Base-by-base conservation (phyloP, 1,140 invertebrate genomes). In the Drosophila tsacasi region DNA sequence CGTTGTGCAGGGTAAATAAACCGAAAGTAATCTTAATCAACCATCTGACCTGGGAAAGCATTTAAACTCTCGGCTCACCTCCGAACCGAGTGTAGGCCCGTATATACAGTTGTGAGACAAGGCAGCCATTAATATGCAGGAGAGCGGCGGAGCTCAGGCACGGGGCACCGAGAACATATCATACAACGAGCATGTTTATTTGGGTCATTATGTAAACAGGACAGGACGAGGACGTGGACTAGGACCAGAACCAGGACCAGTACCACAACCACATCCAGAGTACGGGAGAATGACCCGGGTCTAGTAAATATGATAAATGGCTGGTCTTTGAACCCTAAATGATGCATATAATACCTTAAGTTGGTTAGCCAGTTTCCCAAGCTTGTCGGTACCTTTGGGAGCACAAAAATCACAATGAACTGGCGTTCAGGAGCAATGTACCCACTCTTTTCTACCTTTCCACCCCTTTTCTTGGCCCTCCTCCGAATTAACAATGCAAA, bases 301-400 rank as follows among this genome's bases (percentile, higher is more conserved):
- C 42, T 32, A 35, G 60, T 46, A 68, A 62, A 79, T 83, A 83
- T 86, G 79, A 86, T 86, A 83, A 83, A 87, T 86, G 65, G 63
- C 46, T 49, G 69, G 60, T 60, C 76, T 76, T 76, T 87, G 66
- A 79, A 57, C 62, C 83, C 42, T 42, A 79, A 79, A 83, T 78
- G 62, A 59, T 71, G 58, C 52, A 49, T 40, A 63, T 44, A 71
- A 78, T 78, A 62, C 32, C 32, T 72, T 50, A 27, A 72, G 65
- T 86, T 77, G 59, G 57, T 47, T 25, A 40, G 52, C 35, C 42
- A 35, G 23, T 40, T 44, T 46, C 58, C 1, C 44, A 15, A 23
- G 35, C 40, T 46, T 65, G 47, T 59, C 15, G 21, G 35, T 12
- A 25, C 15, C n/a, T 30, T 62, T 27, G 35, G 23, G 15, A 49